Conservation (phyloP, 2,888 invertebrate genomes). For the Oegoconia quadripuncta region DNA sequence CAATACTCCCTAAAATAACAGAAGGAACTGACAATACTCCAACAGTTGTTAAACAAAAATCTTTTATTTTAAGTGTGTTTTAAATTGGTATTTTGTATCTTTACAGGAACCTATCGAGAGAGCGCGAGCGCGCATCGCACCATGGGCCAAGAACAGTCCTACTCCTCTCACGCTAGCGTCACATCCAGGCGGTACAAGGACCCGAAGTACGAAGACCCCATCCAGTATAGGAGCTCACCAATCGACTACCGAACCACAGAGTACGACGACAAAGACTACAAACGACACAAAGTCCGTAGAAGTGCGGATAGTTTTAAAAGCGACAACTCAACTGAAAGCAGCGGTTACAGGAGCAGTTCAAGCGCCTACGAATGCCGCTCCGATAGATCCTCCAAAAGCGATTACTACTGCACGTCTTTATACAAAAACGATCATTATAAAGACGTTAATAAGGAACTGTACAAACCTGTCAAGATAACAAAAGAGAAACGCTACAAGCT, state of each 20-base stretch:
- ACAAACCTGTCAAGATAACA: slow-evolving; percentile 71
- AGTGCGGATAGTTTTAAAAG: slow-evolving; percentile 69
- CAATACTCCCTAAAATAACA: no score
- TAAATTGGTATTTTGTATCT: slow-evolving; percentile 14
- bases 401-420: slow-evolving; percentile 66
- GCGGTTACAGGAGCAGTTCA: slow-evolving; percentile 69
- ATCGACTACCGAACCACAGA: slow-evolving; percentile 43
- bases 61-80: neutral
- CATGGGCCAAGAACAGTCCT: slow-evolving; percentile 75
- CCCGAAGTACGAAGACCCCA: slow-evolving; percentile 50
- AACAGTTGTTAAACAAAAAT: no score
- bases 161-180: slow-evolving; percentile 54
- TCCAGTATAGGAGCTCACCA: slow-evolving; percentile 42
- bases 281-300: slow-evolving; percentile 53
- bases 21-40: no score
- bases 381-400: slow-evolving; percentile 59
- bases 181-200: slow-evolving; percentile 54
- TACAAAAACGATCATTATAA: slow-evolving; percentile 76
- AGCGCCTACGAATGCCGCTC: slow-evolving; percentile 66
- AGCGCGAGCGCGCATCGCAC: slow-evolving; percentile 46
- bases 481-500: slow-evolving; percentile 69
- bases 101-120: slow-evolving; percentile 55
- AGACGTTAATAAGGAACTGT: slow-evolving; percentile 68
- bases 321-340: slow-evolving; percentile 67
- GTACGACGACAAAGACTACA: slow-evolving; percentile 51